Evolutionary conservation across 2,888 invertebrate species (phyloP).

Genomic region (Drosophila maculinotata): DNA sequence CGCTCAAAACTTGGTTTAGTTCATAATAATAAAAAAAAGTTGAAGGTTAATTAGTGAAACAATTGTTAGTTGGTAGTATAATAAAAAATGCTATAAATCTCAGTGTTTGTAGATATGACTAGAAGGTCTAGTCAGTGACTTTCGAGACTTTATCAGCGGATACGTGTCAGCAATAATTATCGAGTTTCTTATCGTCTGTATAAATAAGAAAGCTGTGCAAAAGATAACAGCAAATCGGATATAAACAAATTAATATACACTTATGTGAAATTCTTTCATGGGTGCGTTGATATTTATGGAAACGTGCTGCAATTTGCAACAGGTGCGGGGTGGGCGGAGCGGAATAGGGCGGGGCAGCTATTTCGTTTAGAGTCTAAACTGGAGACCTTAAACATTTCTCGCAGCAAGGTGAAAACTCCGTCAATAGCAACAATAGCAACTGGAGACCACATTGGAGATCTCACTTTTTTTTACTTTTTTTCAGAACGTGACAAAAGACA

Average conservation of each 20-base stretch:
- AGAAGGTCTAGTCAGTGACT: slow-evolving; percentile 3
- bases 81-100: slow-evolving; percentile 11
- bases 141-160: slow-evolving; percentile 14
- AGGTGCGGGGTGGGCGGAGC: slow-evolving; percentile 23
- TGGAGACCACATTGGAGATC: slow-evolving; percentile 57
- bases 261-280: slow-evolving; percentile 26
- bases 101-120: slow-evolving; percentile 2
- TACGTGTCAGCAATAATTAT: slow-evolving; percentile 37
- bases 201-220: slow-evolving; percentile 39
- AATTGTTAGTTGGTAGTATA: slow-evolving; percentile 6
- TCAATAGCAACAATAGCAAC: slow-evolving; percentile 30
- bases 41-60: slow-evolving; percentile 43
- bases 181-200: slow-evolving; percentile 43
- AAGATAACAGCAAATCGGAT: slow-evolving; percentile 45
- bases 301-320: slow-evolving; percentile 56
- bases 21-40: slow-evolving; percentile 12
- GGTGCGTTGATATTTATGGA: slow-evolving; percentile 20
- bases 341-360: slow-evolving; percentile 3
- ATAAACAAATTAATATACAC: slow-evolving; percentile 27
- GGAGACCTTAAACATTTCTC: slow-evolving; percentile 19
- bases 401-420: slow-evolving; percentile 66
- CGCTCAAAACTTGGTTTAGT: slow-evolving; percentile 10
- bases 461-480: slow-evolving; percentile 61
- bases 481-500: slow-evolving; percentile 74
- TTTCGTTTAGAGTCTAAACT: too few relatives aligned